A percentile compares a stretch with the other conserved stretches of the same genome.
Evolutionary conservation across 2,888 invertebrate genomes (phyloP).

Genomic region (Metacarcinus magister): DNA sequence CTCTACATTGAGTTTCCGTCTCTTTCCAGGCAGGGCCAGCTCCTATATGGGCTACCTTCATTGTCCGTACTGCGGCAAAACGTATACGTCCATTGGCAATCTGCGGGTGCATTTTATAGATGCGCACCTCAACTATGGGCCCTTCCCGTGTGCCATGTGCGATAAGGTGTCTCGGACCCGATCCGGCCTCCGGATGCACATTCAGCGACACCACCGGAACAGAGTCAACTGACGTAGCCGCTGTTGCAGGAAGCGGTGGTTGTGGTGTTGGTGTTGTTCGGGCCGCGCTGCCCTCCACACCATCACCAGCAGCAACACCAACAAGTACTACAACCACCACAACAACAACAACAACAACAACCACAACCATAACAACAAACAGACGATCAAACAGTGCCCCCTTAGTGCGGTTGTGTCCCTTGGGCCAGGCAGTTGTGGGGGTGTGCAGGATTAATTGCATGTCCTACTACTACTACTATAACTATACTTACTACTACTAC

Average conservation of each 20-base stretch:
- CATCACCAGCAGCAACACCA: not conserved
- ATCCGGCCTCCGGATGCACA: conserved; percentile 82
- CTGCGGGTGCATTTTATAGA: conserved; percentile 82
- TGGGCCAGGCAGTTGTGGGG: not conserved
- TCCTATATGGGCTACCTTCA: conserved; percentile 81
- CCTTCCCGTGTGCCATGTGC: conserved; percentile 81
- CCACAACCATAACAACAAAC: conserved; percentile 56
- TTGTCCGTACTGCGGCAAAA: conserved; percentile 82
- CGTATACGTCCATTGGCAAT: conserved; percentile 82
- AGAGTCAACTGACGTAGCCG: conserved; percentile 77
- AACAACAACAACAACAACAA: conserved; percentile 2
- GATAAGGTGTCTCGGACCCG: conserved; percentile 82
- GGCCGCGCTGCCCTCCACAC: not conserved
- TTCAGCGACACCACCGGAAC: conserved; percentile 82
- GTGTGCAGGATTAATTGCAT: not conserved
- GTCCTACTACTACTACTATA: conserved; percentile 8
- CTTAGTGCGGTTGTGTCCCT: conserved; percentile 66
- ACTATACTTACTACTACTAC: not conserved
- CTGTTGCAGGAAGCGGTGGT: conserved; percentile 42
- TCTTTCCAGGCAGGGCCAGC: conserved; percentile 83
- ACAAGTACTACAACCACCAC: conserved; percentile 7
- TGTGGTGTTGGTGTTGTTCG: not conserved
- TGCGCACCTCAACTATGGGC: conserved; percentile 81
- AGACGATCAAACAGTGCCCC: conserved; percentile 78
- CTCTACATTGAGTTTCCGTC: conserved; percentile 82